Base-by-base conservation (phyloP, 2,888 invertebrate species). In the Spodoptera exigua region DNA sequence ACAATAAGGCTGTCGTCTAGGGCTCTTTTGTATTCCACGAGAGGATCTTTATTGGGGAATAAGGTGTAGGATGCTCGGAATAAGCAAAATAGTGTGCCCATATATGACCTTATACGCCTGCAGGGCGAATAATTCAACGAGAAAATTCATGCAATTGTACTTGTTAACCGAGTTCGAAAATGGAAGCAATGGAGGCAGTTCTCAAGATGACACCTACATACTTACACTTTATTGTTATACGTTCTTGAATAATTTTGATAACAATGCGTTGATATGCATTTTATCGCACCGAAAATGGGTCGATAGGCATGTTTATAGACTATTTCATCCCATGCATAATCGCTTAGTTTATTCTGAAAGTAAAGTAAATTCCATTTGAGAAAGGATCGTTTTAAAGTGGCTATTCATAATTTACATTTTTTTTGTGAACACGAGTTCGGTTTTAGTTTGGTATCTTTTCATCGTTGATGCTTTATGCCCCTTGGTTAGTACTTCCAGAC, bases 1-100 rank as follows among this genome's bases (percentile, higher is more conserved):
- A 85, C 88, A 88, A 87, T 87, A 84, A 82, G 79, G 78, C 82
- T 72, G 76, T 81, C 80, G 83, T 83, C 81, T 85, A 82, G 76
- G 74, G 78, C 83, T 81, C 83, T 86, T 89, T 88, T 89, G 88
- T 90, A 89, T 89, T 89, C 88, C 87, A 86, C 79, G 81, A 74
- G 78, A 73, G 71, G 69, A 70, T 74, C 82, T 84, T 82, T 80
- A 81, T 83, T 83, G 77, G 83, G 76, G 75, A 73, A 78, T 82
- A 83, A 81, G 79, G 81, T 81, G 81, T 80, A 74, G 74, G 72
- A 76, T 68, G 69, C 75, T 70, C 61, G 51, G 69, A 65, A 74
- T 76, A 79, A 81, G 78, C 70, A 70, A 75, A 78, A 74, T 79
- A 74, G 70, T 69, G 69, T 68, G 72, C 61, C 78, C 80, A 70